Evolutionary conservation across 92 coral and sea anemone species (phyloP).

Genomic region (Porites cylindrica): DNA sequence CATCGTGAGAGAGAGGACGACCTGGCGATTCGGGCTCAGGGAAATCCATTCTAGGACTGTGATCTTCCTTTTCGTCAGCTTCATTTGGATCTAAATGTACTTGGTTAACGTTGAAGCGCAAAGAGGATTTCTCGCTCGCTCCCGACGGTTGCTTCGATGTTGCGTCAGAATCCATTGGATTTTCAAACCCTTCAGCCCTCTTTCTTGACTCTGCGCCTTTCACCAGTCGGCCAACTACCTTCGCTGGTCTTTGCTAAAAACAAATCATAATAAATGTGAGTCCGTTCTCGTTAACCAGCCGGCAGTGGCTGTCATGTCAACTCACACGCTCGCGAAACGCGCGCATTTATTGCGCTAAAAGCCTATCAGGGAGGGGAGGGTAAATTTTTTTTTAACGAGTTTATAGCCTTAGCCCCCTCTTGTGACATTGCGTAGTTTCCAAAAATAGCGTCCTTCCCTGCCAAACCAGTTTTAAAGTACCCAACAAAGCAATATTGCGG

Average conservation of each 20-base stretch:
- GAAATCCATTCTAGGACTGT: conserved; percentile 37
- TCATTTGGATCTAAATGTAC: conserved; percentile 18
- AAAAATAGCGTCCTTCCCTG: not conserved
- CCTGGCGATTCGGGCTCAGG: conserved; percentile 35
- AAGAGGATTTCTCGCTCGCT: conserved; percentile 15
- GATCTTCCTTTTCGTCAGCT: not conserved
- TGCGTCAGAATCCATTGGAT: not conserved
- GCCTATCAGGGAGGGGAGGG: conserved; percentile 36
- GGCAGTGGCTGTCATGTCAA: not conserved
- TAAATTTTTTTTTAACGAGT: not conserved
- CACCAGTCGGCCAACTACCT: not conserved
- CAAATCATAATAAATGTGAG: conserved; percentile 24
- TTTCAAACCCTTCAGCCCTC: conserved; percentile 16
- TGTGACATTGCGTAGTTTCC: not conserved
- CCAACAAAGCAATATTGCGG: not conserved
- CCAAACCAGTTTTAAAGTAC: not conserved
- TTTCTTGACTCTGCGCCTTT: conserved; percentile 4
- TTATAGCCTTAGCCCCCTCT: too few species aligned
- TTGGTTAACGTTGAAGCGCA: conserved; percentile 39
- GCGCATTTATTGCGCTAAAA: too few species aligned
- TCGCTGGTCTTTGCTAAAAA: conserved; percentile 37
- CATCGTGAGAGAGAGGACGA: conserved; percentile 67
- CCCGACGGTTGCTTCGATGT: not conserved
- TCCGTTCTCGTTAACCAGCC: conserved; percentile 7
- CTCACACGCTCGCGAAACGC: too few species aligned